A percentile compares a stretch with the other conserved stretches of the same genome.
These are phyloP conservation scores for Acrocera orbiculus DNA, from an alignment of 2,888 invertebrate genomes.

Conservation along the genomic window DNA sequence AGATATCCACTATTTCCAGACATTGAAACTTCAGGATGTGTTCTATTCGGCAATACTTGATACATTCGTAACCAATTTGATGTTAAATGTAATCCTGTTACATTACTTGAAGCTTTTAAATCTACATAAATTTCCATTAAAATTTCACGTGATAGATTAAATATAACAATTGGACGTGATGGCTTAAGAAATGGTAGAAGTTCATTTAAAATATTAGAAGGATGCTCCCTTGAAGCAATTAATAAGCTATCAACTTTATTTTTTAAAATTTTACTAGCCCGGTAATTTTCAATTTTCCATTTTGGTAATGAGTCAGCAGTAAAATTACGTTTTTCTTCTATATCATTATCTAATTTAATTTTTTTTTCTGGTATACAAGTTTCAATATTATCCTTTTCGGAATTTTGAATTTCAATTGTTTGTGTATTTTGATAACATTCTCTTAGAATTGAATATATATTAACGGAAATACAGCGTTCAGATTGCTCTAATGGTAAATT, in stretches of 20 bases:
- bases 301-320: constrained; percentile 31
- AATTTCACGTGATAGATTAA: constrained; percentile 62
- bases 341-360: not conserved
- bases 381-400: constrained; percentile 1
- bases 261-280: constrained; percentile 42
- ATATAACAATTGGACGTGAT: constrained; percentile 74
- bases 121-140: constrained; percentile 66
- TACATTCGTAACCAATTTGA: constrained; percentile 80
- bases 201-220: constrained; percentile 55
- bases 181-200: constrained; percentile 60
- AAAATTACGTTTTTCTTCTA: constrained; percentile 22
- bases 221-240: constrained; percentile 73
- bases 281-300: constrained; percentile 52
- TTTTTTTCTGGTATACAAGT: constrained; percentile 9
- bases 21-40: constrained; percentile 90
- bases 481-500: constrained; percentile 56
- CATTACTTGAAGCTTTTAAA: constrained; percentile 51
- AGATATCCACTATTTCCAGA: constrained; percentile 77
- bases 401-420: not conserved
- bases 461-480: constrained; percentile 53
- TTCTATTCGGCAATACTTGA: constrained; percentile 77
- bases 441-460: constrained; percentile 55
- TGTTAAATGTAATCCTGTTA: constrained; percentile 58
- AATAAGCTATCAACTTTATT: constrained; percentile 56
- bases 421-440: constrained; percentile 45